These are phyloP conservation scores for Watsonalla cultraria DNA, from an alignment of 2,888 invertebrate genomes.

Conservation along the genomic window DNA sequence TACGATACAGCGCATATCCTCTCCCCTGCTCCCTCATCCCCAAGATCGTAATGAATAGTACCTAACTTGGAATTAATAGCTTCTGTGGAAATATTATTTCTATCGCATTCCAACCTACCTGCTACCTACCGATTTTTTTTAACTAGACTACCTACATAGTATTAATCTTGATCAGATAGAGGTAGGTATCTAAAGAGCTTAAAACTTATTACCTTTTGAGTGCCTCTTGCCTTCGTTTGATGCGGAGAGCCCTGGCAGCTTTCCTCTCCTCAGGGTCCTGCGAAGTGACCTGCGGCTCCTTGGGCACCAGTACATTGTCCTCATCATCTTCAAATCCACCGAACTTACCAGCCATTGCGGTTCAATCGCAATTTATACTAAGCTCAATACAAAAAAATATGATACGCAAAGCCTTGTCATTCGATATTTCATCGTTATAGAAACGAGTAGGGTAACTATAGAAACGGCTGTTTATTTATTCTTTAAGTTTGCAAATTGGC, in stretches of 20 bases:
- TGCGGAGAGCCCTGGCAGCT: constrained; percentile 82
- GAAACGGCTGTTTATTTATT: too few species aligned
- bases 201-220: constrained; percentile 64
- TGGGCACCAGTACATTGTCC: constrained; percentile 65
- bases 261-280: constrained; percentile 84
- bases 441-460: too few species aligned
- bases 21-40: too few species aligned
- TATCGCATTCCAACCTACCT: too few species aligned
- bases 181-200: background rate
- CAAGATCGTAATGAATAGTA: too few species aligned
- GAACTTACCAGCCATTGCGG: constrained; percentile 42
- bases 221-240: constrained; percentile 81
- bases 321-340: constrained; percentile 51
- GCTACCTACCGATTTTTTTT: too few species aligned
- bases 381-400: constrained; percentile 25
- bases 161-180: too few species aligned
- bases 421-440: background rate
- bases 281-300: constrained; percentile 81
- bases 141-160: too few species aligned
- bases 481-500: too few species aligned
- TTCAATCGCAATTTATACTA: constrained; percentile 4
- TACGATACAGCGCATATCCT: too few species aligned
- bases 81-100: too few species aligned
- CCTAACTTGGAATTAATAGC: too few species aligned
- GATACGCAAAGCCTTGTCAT: background rate